Base-by-base conservation (phyloP, 2,888 invertebrate genomes). In the Arenicola marina region DNA sequence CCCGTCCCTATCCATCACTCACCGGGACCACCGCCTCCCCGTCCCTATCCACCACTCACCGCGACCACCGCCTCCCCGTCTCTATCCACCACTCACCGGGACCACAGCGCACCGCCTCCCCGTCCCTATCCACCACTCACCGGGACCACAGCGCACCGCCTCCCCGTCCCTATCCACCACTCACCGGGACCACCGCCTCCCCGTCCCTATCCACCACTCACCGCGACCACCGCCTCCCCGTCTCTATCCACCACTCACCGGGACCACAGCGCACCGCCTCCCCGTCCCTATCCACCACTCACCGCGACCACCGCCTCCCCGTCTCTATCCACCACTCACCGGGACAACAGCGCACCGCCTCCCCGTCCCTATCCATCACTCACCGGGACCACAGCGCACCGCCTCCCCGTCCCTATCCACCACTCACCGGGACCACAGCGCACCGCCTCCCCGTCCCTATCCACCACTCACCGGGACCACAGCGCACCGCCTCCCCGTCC, bases 11-110 rank as follows among this genome's bases (percentile, higher is more conserved):
- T 84, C 83, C 60, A 11, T 48, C 18, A 57, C 60, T 21, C 65
- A 81, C 81, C 82, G 68, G 81, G 82, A 18, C 83, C 83, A 76
- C 83, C 83, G 45, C 83, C n/a, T n/a, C n/a, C n/a, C n/a, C n/a
- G n/a, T n/a, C n/a, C n/a, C n/a, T n/a, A n/a, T n/a, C n/a, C n/a
- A n/a, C n/a, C n/a, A n/a, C n/a, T n/a, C n/a, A n/a, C n/a, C n/a
- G n/a, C n/a, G n/a, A n/a, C 70, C 33, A 83, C 80, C 62, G 79
- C 75, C 65, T 84, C 83, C 4, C 83, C 83, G 72, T 84, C 83
- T 15, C 80, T 83, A 66, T 84, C 83, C 60, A 11, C 24, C 18
- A 57, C 60, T 21, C 65, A 81, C 81, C 82, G 68, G 81, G 82
- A 18, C 83, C 83, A 76, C 83, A 84, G 45, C 83, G 71, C 33